Conservation (phyloP, 2,113 vertebrate species). For the Amblyopsis rosae region DNA sequence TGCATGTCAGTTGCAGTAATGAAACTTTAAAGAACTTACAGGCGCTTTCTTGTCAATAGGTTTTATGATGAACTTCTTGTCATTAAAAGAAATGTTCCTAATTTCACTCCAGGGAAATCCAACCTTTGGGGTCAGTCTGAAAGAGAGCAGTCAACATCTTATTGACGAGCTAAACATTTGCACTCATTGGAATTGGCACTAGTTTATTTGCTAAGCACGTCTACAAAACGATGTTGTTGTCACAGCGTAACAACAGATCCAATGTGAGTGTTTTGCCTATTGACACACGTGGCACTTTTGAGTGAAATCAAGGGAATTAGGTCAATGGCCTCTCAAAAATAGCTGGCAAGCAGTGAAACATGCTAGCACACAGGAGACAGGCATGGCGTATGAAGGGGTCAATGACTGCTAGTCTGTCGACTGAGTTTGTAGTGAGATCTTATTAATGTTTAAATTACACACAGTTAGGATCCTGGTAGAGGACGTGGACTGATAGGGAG, state of each 20-base stretch:
- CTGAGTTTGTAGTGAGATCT: not conserved
- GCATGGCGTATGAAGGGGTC: conserved; percentile 25
- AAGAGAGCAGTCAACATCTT: conserved; percentile 2
- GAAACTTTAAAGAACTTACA: conserved; percentile 78
- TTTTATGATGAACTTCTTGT: conserved; percentile 98
- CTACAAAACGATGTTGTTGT: not conserved
- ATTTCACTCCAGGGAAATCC: conserved; percentile 99
- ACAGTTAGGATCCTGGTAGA: no score
- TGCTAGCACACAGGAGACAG: conserved; percentile 18
- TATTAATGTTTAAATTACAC: no score
- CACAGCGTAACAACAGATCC: not conserved
- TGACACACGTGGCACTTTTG: not conserved
- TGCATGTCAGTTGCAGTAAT: not conserved
- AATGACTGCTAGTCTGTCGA: conserved; percentile 35
- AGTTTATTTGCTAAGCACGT: not conserved
- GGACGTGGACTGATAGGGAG: no score
- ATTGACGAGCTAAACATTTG: no score
- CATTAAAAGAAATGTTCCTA: conserved; percentile 94
- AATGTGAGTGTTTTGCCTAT: no score
- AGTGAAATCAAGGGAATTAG: conserved; percentile 8
- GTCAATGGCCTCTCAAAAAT: conserved; percentile 48
- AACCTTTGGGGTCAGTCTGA: conserved; percentile 93
- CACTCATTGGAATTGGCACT: not conserved
- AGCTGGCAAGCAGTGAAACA: conserved; percentile 22
- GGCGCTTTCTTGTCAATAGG: conserved; percentile 95